Conservation (phyloP, 2,888 invertebrate genomes). For the Chrysotoxum bicinctum region DNA sequence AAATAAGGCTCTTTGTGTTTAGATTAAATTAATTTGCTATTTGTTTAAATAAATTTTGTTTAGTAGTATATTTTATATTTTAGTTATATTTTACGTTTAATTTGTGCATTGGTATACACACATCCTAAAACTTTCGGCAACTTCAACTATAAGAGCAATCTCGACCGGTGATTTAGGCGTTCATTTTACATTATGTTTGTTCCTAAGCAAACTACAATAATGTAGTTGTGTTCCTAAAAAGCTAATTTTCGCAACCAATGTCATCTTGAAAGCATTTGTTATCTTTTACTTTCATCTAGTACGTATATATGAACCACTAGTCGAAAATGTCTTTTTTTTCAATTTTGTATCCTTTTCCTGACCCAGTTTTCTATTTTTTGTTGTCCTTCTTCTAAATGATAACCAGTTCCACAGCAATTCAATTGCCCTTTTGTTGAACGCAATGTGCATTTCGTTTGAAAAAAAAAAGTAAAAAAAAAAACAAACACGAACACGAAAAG, state of each 20-base stretch:
- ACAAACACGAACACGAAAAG: background rate
- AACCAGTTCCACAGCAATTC: background rate
- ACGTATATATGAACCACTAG: background rate
- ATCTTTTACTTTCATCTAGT: background rate
- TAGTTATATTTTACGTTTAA: no score
- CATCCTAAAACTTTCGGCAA: no score
- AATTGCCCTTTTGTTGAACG: conserved; percentile 3
- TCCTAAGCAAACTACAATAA: no score
- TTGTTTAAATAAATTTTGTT: no score
- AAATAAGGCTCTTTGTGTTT: no score
- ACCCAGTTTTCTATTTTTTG: background rate
- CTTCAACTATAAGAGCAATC: no score
- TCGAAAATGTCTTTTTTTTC: background rate
- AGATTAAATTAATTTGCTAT: no score
- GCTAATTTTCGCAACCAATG: background rate
- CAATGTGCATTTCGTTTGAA: background rate
- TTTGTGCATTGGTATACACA: no score
- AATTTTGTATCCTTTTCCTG: conserved; percentile 21
- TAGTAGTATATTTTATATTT: no score
- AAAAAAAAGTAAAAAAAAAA: background rate
- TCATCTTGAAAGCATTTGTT: background rate
- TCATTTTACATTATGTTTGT: no score
- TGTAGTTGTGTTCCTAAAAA: background rate
- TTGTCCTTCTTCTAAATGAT: conserved; percentile 6
- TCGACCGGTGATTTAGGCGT: no score